Evolutionary conservation across 1,140 invertebrate species (phyloP), one percentile per base, ranked within the genome.

Genomic region (Tetragnatha versicolor): DNA sequence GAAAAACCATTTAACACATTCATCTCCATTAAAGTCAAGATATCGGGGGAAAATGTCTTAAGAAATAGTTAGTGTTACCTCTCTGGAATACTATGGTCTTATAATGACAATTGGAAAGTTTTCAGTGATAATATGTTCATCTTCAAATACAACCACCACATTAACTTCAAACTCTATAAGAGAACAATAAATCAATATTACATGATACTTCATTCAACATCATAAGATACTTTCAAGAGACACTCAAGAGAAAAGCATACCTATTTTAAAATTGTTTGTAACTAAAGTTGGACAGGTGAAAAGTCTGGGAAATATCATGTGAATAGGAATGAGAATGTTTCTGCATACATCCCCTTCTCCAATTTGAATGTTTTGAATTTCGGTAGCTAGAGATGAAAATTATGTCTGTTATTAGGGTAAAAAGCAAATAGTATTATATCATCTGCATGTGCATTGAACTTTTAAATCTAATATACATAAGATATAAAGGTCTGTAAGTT

Each of bases 301-400:
- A 20, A 98, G 87, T 58, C 96, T 87, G 65, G 97, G 97, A 86
- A 98, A 94, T 81, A 98, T 90, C 95, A 98, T 97, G 86, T 95
- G 92, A 85, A 99, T 94, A 25, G 96, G 96, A 83, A 98, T 92
- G 53, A 91, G 87, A 12, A 97, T 86, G 69, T 91, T 92, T 73
- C 92, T 90, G 58, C 90, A 89, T 53, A 97, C 90, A 87, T 98
- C 94, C 27, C 96, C 96, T 85, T 96, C 95, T 2, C 94, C 95
- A 80, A 98, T 93, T 89, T 99, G 96, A 85, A 98, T 97, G 85
- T 97, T 98, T 88, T 98, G 96, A 82, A 98, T 96, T 89, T 98
- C 97, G 3, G 96, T 98, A 2, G 95, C 95, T 96, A 27, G 9
- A 80, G 51, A 3, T 33, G 0, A 79, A 63, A 27, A 20, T 39